A percentile compares a stretch with the other conserved stretches of the same genome.
Conservation (phyloP, 1,140 invertebrate genomes). For the Penaeus vannamei region DNA sequence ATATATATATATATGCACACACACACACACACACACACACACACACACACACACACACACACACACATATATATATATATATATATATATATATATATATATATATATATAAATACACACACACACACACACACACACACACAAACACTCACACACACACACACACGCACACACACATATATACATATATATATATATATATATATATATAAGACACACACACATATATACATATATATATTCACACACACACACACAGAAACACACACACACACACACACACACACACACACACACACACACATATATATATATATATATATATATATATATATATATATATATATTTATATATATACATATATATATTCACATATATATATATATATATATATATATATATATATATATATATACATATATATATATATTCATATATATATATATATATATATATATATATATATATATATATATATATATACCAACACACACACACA, state of each 20-base stretch:
- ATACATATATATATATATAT: background rate
- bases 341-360: no score
- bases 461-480: no score
- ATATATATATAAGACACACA: background rate
- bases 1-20: background rate
- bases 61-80: conserved; percentile 1
- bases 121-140: background rate
- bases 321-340: no score
- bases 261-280: no score
- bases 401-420: no score
- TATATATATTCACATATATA: no score
- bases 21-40: background rate
- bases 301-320: no score
- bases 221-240: background rate
- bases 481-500: background rate
- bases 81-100: conserved; percentile 12
- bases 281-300: no score
- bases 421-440: no score
- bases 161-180: background rate
- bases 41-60: background rate
- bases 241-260: no score
- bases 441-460: no score
- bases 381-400: no score
- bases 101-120: conserved; percentile 11
- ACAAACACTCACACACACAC: background rate